Conservation (phyloP, 2,797 vertebrate genomes). For the Discoglossus pictus region DNA sequence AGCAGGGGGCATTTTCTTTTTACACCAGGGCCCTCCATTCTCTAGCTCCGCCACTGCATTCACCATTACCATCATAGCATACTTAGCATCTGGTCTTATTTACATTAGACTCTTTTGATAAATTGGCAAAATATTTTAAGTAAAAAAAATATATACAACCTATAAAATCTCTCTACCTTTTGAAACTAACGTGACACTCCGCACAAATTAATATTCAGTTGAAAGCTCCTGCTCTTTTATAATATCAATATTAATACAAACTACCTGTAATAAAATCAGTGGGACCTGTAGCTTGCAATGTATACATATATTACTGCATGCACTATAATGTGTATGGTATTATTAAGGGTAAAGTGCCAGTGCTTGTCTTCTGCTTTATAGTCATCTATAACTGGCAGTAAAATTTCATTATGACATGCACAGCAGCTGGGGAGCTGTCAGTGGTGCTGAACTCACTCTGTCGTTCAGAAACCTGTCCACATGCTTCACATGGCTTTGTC, state of each 20-base stretch:
- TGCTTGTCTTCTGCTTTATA: neutral
- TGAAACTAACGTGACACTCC: too few species aligned
- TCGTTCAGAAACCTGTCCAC: constrained; percentile 18
- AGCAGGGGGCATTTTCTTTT: too few species aligned
- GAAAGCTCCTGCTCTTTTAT: neutral
- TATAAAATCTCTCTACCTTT: too few species aligned
- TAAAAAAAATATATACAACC: too few species aligned
- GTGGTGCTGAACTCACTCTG: constrained; percentile 7
- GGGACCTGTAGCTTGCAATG: neutral
- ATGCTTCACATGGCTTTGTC: neutral
- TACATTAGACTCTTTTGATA: too few species aligned
- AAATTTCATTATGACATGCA: constrained; percentile 4
- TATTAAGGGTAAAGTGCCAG: constrained; percentile 19
- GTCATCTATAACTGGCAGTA: constrained; percentile 1
- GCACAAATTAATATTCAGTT: too few species aligned
- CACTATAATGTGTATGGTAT: neutral
- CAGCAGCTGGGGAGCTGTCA: constrained; percentile 25
- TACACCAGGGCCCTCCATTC: too few species aligned
- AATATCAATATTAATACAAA: neutral
- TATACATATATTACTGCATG: constrained; percentile 14
- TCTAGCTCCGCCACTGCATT: too few species aligned
- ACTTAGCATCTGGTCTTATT: too few species aligned
- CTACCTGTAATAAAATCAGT: neutral
- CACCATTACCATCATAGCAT: too few species aligned
- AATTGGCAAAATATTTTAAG: too few species aligned